These are phyloP conservation scores for Drosophila obscura DNA, from an alignment of 1,140 invertebrate genomes.

Conservation along the genomic window DNA sequence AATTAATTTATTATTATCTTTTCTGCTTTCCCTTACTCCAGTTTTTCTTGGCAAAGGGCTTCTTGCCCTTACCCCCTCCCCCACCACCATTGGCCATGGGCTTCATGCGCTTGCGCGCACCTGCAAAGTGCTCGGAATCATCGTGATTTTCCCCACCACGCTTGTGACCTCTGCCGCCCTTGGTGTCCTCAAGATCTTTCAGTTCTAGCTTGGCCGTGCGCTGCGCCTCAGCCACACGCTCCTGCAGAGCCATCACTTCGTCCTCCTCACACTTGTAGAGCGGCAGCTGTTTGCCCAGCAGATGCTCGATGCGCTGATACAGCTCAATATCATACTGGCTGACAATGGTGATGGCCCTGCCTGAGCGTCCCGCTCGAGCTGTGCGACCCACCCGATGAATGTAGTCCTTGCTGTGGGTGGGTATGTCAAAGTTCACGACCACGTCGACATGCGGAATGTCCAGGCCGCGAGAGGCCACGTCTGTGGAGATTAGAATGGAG, in stretches of 20 bases:
- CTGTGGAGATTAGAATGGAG: constrained; percentile 97
- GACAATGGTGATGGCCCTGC: constrained; percentile 93
- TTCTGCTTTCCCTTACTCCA: constrained; percentile 51
- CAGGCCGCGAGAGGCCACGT: constrained; percentile 98
- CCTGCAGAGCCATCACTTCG: constrained; percentile 97
- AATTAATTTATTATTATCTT: constrained; percentile 41
- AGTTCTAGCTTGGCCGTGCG: constrained; percentile 95
- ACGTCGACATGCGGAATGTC: constrained; percentile 99
- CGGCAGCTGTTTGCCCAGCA: constrained; percentile 96
- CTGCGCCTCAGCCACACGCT: constrained; percentile 96
- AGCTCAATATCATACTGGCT: constrained; percentile 98
- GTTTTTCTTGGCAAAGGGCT: constrained; percentile 46
- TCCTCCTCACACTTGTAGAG: constrained; percentile 95
- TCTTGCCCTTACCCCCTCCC: constrained; percentile 66
- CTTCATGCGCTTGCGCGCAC: constrained; percentile 91
- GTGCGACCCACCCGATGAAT: constrained; percentile 97
- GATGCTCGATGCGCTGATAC: constrained; percentile 97
- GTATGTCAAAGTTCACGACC: constrained; percentile 99
- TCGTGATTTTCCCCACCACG: constrained; percentile 89
- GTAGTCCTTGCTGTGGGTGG: constrained; percentile 93
- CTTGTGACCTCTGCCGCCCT: constrained; percentile 85
- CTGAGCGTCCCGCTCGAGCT: constrained; percentile 95
- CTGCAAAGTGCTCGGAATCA: constrained; percentile 91
- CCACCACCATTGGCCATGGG: constrained; percentile 79
- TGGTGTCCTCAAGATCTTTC: constrained; percentile 92